Evolutionary conservation across 2,888 invertebrate species (phyloP).

Genomic region (Apodemia zela): DNA sequence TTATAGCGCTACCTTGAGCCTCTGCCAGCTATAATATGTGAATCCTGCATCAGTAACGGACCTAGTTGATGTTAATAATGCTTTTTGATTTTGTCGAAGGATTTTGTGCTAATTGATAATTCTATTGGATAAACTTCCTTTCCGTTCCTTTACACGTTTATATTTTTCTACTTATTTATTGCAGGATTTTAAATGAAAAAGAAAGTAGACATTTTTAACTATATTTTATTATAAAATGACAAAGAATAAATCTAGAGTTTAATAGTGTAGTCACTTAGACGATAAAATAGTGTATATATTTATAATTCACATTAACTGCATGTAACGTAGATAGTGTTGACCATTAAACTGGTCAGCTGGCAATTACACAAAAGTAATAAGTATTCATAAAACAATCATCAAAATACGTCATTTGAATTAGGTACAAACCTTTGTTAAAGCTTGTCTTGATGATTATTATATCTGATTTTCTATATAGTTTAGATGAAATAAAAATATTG

Average conservation of each 20-base stretch:
- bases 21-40: too few relatives aligned
- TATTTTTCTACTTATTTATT: background rate
- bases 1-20: too few relatives aligned
- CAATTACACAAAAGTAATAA: slow-evolving; percentile 52
- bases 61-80: too few relatives aligned
- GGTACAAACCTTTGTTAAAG: slow-evolving; percentile 54
- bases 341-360: slow-evolving; percentile 39
- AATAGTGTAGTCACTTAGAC: slow-evolving; percentile 77
- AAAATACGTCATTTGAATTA: slow-evolving; percentile 57
- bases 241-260: slow-evolving; percentile 86
- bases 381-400: slow-evolving; percentile 51
- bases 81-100: too few relatives aligned
- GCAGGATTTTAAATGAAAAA: slow-evolving; percentile 35
- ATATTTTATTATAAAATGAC: slow-evolving; percentile 86
- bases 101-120: background rate
- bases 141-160: background rate
- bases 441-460: slow-evolving; percentile 45
- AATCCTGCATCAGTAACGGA: too few relatives aligned
- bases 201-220: slow-evolving; percentile 58
- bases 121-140: background rate
- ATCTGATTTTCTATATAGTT: slow-evolving; percentile 41
- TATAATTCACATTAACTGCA: slow-evolving; percentile 65
- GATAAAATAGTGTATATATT: slow-evolving; percentile 68
- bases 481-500: slow-evolving; percentile 62
- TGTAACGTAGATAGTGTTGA: slow-evolving; percentile 51